Base-by-base conservation (phyloP, 1,140 invertebrate genomes). In the Bombyx mandarina region DNA sequence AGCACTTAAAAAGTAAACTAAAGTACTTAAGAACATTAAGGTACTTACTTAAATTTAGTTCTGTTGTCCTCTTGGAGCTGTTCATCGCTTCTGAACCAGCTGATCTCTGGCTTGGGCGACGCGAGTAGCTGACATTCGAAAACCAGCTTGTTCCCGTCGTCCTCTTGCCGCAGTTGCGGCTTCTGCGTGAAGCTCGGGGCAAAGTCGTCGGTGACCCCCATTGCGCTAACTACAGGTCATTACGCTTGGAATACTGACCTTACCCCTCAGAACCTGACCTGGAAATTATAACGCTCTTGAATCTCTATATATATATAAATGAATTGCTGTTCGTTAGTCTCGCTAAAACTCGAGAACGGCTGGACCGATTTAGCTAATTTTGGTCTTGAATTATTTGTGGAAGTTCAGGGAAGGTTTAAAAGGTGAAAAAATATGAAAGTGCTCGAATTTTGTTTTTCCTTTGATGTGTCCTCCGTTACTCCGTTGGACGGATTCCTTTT, bases 181-280 rank as follows among this genome's bases (percentile, higher is more conserved):
- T 98, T 99, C 89, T 98, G 95, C 55, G 95, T 96, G 90, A 99
- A 98, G 90, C 95, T 97, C 83, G 97, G 97, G 86, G 97, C 96
- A 89, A 97, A 96, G 88, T 98, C 96, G 88, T 98, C 96, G 81
- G 92, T 91, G 88, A 94, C 93, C 90, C 93, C 94, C 94, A 94
- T 94, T 50, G 60, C 66, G 71, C 75, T 83, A 84, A 60, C 66
- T 77, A 64, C 58, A 61, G 72, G 66, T 74, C 84, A 87, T 86
- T 69, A 79, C 83, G 79, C 73, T 67, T 63, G 69, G 53, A 52
- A 57, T 49, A 56, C 46, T 7, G 45, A 7, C 46, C 47, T 6
- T 12, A 12, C 53, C 43, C 43, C 43, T 54, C 53, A 9, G 53
- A 45, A 44, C 45, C 45, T 54, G 18, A 49, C 48, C 48, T 49